Evolutionary conservation across 1,140 invertebrate genomes (phyloP).

Genomic region (Episyrphus balteatus): DNA sequence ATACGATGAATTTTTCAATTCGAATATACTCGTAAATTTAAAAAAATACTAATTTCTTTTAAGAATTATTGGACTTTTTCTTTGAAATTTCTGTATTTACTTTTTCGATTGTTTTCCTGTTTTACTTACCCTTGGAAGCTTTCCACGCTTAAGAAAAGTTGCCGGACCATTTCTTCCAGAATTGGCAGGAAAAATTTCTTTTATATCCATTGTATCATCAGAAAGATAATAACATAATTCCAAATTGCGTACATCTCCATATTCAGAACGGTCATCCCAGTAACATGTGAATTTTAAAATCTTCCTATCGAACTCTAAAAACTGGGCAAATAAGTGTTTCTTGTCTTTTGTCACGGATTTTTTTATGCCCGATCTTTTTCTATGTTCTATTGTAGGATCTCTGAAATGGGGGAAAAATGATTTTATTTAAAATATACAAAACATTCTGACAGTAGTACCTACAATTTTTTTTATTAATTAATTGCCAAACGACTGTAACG

Average conservation of each 20-base stretch:
- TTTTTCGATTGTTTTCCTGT: too few relatives aligned
- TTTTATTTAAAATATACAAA: not conserved
- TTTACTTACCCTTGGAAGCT: conserved; percentile 63
- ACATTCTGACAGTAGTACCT: too few relatives aligned
- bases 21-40: too few relatives aligned
- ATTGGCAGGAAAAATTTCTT: conserved; percentile 58
- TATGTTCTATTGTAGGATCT: conserved; percentile 43
- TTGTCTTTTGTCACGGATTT: conserved; percentile 9
- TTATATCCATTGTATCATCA: conserved; percentile 82
- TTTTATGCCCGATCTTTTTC: conserved; percentile 21
- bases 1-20: too few relatives aligned
- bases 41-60: too few relatives aligned
- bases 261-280: conserved; percentile 75
- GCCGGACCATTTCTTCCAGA: conserved; percentile 56
- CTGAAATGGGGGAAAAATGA: conserved; percentile 3
- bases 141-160: conserved; percentile 60
- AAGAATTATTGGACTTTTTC: not conserved
- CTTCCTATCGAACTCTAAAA: conserved; percentile 63
- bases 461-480: too few relatives aligned
- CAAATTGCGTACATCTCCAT: conserved; percentile 61
- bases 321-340: conserved; percentile 49
- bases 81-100: not conserved
- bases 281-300: conserved; percentile 76
- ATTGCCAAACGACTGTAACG: too few relatives aligned
- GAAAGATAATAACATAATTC: conserved; percentile 73